These are phyloP conservation scores for Serrognathus titanus DNA, from an alignment of 2,888 invertebrate species.

Conservation along the genomic window DNA sequence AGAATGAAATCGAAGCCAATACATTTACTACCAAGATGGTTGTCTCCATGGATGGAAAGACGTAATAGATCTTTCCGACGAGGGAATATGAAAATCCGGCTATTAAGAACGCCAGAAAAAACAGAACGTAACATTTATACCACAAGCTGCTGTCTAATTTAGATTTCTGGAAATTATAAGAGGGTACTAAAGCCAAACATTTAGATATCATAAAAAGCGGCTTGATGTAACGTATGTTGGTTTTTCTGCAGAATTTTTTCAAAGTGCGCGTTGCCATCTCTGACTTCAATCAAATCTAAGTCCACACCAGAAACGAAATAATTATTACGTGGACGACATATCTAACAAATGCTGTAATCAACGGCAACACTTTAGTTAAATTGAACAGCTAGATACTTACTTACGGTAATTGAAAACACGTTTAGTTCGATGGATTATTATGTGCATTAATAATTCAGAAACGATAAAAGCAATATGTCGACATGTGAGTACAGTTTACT, in stretches of 20 bases:
- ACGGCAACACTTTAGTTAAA: no score
- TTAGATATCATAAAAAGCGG: conserved; percentile 7
- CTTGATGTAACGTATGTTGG: conserved; percentile 7
- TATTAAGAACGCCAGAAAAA: conserved; percentile 1
- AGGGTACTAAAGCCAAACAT: conserved; percentile 5
- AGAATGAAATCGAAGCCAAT: conserved; percentile 8
- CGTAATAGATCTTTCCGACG: conserved; percentile 3
- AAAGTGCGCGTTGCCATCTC: not conserved
- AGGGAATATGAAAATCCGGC: conserved; percentile 4
- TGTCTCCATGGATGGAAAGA: conserved; percentile 2
- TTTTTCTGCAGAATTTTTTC: conserved; percentile 3
- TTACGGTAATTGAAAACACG: no score
- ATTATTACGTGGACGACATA: no score
- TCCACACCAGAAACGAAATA: no score
- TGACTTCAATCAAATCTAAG: not conserved
- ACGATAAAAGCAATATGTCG: no score
- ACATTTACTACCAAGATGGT: conserved; percentile 10
- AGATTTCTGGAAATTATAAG: conserved; percentile 8
- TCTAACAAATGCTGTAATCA: no score
- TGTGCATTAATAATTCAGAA: no score
- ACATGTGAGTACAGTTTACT: no score
- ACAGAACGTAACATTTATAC: conserved; percentile 3
- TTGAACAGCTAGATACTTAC: no score
- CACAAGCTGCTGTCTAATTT: not conserved
- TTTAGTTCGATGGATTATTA: no score